Evolutionary conservation across 2,113 vertebrate genomes (phyloP), one percentile per base, ranked within the genome.

Genomic region (Prunella fulvescens): DNA sequence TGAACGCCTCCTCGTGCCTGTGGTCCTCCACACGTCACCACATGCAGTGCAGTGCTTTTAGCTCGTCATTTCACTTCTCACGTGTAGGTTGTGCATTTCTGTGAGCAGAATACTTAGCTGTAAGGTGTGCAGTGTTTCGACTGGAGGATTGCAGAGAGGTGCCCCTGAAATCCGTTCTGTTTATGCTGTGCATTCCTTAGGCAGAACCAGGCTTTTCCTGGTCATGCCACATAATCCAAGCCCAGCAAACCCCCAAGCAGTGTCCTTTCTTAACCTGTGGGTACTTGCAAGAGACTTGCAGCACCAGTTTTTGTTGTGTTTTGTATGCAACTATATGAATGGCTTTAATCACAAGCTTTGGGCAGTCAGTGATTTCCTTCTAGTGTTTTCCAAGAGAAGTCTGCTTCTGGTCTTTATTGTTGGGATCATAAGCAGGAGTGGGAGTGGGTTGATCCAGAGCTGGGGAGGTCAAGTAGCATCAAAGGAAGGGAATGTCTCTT

Each of bases 21-120:
- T 24, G 25, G 14, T 31, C 35, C 62, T 45, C 4, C 7, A 9
- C 33, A 4, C 0, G 0, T 4, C 70, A 1, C 5, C 4, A 3
- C 47, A 3, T 26, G 40, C 50, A 10, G 29, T 3, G 25, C 58
- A 6, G 26, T 7, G 29, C 58, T 40, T 60, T 20, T 12, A 22
- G 37, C 42, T 81, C 0, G 0, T 1, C 2, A 2, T 50, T 54
- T 76, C 39, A 35, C 57, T n/a, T 73, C 25, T 72, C 28, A 7
- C 2, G 0, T 28, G 51, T 7, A 4, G 44, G 42, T 73, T 33
- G 17, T 18, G 40, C 11, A 16, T 70, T 61, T 77, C 64, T 40
- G n/a, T 37, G 58, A 39, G 39, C 33, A 31, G 37, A 11, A 33
- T 7, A 8, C 53, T 65, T 58, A 15, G 42, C 76, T 77, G 39